phyloP scores from a whole-genome alignment of 1,140 invertebrate species.

The Drosophila micromelanica region DNA sequence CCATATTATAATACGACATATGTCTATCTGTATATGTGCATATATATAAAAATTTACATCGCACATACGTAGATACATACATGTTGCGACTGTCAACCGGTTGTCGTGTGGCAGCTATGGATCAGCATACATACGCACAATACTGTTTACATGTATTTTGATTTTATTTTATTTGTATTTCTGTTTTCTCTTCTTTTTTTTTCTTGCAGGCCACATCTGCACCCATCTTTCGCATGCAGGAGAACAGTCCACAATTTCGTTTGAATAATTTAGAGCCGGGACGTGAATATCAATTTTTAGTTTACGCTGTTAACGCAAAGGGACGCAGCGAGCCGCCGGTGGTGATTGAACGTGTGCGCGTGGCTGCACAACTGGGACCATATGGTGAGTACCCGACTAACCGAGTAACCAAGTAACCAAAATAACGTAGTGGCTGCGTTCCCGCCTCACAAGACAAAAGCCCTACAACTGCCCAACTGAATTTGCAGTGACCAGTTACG shows the following conservation, averaged over 20 bases:
- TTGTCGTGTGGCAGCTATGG: constrained; percentile 7
- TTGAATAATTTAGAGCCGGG: constrained; percentile 88
- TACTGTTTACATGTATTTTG: constrained; percentile 20
- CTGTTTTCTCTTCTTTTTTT: constrained; percentile 11
- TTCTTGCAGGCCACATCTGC: constrained; percentile 83
- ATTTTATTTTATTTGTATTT: constrained; percentile 14
- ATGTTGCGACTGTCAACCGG: constrained; percentile 23
- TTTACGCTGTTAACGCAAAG: constrained; percentile 90
- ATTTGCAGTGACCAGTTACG: constrained; percentile 50
- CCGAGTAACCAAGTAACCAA: neutral
- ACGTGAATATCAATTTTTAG: constrained; percentile 87
- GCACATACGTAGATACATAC: constrained; percentile 9
- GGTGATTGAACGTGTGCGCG: constrained; percentile 86
- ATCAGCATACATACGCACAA: neutral
- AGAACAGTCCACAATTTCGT: constrained; percentile 87
- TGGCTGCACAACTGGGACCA: constrained; percentile 85
- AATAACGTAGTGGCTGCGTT: neutral
- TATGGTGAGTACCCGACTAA: constrained; percentile 74
- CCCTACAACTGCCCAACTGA: constrained; percentile 43
- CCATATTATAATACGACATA: constrained; percentile 57
- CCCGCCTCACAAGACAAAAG: constrained; percentile 3
- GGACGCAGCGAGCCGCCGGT: constrained; percentile 88
- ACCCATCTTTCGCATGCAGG: constrained; percentile 87
- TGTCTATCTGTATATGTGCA: constrained; percentile 25
- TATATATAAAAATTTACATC: constrained; percentile 14